Conservation (phyloP, 2,888 invertebrate species). For the Ptilodon capucinus region DNA sequence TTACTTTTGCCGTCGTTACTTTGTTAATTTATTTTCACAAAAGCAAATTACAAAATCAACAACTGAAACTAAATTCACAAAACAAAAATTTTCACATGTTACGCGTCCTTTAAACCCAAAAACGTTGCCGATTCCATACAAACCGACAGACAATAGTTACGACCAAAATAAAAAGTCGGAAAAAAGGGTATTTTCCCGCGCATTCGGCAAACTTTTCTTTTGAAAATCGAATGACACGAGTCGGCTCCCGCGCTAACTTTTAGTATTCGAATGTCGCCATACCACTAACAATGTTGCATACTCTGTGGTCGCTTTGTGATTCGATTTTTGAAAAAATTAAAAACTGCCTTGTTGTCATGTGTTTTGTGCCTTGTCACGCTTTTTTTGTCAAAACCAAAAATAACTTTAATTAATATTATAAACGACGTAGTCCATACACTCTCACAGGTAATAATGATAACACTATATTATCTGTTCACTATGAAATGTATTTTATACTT, state of each 20-base stretch:
- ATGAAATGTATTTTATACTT: no score
- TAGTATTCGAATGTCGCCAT: slow-evolving; percentile 15
- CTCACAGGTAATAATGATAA: no score
- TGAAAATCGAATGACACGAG: slow-evolving; percentile 24
- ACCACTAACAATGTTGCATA: slow-evolving; percentile 19
- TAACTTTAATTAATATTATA: no score
- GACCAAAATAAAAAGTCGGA: slow-evolving; percentile 1
- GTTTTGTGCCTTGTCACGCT: no score
- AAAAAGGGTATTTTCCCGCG: slow-evolving; percentile 6
- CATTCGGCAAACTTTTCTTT: slow-evolving; percentile 21
- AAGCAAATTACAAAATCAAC: background rate
- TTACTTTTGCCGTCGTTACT: no score
- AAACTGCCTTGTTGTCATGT: no score
- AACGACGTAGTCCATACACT: no score
- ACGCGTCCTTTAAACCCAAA: background rate
- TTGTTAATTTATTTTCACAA: no score
- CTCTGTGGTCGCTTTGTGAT: slow-evolving; percentile 1
- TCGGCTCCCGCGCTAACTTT: slow-evolving; percentile 17
- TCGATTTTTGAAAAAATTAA: slow-evolving; percentile 4
- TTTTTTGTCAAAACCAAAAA: background rate
- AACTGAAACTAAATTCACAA: background rate
- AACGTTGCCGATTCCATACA: background rate
- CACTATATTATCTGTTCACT: no score
- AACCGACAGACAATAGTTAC: background rate
- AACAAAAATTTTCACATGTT: background rate